Percentiles rank a stretch among this genome's conserved stretches.
These are phyloP conservation scores for Stictocephala bisonia DNA, from an alignment of 2,888 invertebrate genomes.

Conservation along the genomic window DNA sequence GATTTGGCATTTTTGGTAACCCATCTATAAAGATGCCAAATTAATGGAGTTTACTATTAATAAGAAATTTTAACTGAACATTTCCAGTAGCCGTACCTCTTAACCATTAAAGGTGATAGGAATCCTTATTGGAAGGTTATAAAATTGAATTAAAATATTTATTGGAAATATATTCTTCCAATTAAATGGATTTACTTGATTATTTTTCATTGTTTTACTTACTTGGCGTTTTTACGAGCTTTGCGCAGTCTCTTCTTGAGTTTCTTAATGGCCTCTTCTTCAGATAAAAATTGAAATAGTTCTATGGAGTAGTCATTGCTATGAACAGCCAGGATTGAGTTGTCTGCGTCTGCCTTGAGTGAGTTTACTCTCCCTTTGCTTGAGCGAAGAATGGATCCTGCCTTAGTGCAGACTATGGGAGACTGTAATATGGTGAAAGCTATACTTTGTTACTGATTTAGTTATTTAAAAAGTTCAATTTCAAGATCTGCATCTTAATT, in stretches of 20 bases:
- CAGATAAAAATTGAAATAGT: constrained; percentile 81
- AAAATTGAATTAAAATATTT: too few relatives aligned
- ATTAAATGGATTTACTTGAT: background rate
- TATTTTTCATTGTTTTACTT: constrained; percentile 51
- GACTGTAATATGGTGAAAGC: constrained; percentile 65
- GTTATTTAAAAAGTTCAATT: too few relatives aligned
- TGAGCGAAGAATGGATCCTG: constrained; percentile 82
- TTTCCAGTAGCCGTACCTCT: too few relatives aligned
- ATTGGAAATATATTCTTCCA: too few relatives aligned
- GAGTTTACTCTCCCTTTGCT: constrained; percentile 84
- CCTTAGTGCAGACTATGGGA: constrained; percentile 79
- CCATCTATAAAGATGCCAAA: too few relatives aligned
- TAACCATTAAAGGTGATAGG: too few relatives aligned
- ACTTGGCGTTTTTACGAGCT: constrained; percentile 70
- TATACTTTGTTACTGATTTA: too few relatives aligned
- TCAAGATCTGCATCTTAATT: too few relatives aligned
- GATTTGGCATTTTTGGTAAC: too few relatives aligned
- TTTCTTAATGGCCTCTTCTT: constrained; percentile 78
- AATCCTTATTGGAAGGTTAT: too few relatives aligned
- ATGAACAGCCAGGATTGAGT: constrained; percentile 81
- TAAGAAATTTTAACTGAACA: too few relatives aligned
- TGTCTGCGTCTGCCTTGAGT: constrained; percentile 77
- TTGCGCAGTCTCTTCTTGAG: constrained; percentile 84
- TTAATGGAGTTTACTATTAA: too few relatives aligned
- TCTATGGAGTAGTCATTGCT: constrained; percentile 87